Conservation (phyloP, 1,140 invertebrate genomes). For the Nixonia krombeini region DNA sequence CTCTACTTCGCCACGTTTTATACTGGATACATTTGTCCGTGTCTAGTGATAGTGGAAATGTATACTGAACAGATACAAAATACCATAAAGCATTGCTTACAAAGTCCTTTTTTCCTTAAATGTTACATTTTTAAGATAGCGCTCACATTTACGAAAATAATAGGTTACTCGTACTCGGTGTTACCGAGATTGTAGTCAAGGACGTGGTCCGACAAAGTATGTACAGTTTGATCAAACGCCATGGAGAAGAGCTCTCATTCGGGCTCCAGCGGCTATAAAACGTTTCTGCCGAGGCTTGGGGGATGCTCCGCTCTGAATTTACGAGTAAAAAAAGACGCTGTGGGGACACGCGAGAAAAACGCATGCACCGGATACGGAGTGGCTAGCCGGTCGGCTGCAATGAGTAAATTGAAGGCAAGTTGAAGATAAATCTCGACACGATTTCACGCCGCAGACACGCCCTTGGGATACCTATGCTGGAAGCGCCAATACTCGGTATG, state of each 20-base stretch:
- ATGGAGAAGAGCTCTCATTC: constrained; percentile 16
- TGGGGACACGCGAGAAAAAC: constrained; percentile 38
- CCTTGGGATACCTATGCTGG: constrained; percentile 24
- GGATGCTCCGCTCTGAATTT: constrained; percentile 17
- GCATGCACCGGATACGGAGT: constrained; percentile 34
- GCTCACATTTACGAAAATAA: constrained; percentile 1
- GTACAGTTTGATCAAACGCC: too few relatives aligned
- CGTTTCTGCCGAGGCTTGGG: constrained; percentile 11
- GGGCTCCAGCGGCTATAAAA: constrained; percentile 23
- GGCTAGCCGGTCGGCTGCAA: constrained; percentile 25
- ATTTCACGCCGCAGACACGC: constrained; percentile 53
- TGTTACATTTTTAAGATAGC: background rate
- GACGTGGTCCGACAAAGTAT: too few relatives aligned
- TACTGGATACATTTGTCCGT: too few relatives aligned
- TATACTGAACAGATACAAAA: too few relatives aligned
- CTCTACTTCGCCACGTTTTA: too few relatives aligned
- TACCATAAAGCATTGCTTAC: too few relatives aligned
- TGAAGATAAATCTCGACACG: constrained; percentile 53
- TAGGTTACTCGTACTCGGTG: background rate
- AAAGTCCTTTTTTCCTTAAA: background rate
- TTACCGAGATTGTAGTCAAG: too few relatives aligned
- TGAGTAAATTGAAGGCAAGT: constrained; percentile 53
- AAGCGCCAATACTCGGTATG: constrained; percentile 19
- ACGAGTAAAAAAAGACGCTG: constrained; percentile 33
- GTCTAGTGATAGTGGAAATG: too few relatives aligned